Conservation (phyloP, 2,797 vertebrate genomes). For the Somateria mollissima region DNA sequence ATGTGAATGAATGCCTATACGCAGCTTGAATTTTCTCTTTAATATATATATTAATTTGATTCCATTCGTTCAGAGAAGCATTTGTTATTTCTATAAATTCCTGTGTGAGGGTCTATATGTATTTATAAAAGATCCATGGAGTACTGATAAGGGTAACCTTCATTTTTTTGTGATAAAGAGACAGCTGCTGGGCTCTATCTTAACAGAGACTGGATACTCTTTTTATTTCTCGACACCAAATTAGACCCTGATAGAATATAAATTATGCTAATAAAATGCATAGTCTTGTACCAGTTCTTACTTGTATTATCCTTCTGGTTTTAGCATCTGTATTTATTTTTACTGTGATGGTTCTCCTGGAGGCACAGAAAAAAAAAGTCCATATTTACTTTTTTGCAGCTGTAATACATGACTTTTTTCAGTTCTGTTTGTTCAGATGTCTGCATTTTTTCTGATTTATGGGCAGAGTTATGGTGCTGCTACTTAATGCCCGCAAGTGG, state of each 20-base stretch:
- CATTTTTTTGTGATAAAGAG: not conserved
- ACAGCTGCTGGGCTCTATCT: not conserved
- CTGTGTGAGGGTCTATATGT: not conserved
- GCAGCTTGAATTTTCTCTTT: not conserved
- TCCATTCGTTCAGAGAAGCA: not conserved
- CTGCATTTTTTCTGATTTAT: constrained; percentile 17
- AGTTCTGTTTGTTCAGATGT: constrained; percentile 12
- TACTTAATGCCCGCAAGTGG: not conserved
- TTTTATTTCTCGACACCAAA: not conserved
- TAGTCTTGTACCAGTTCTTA: constrained; percentile 8
- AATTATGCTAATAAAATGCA: constrained; percentile 51
- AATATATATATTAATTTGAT: not conserved
- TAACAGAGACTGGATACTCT: not conserved
- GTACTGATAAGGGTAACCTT: not conserved
- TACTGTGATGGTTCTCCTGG: constrained; percentile 22
- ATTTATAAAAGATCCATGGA: not conserved
- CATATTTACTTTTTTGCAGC: constrained; percentile 41
- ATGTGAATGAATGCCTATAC: not conserved
- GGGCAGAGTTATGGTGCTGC: not conserved
- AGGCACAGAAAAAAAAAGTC: constrained; percentile 25
- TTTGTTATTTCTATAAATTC: not conserved
- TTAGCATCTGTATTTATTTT: constrained; percentile 64
- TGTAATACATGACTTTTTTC: not conserved
- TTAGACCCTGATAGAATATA: not conserved
- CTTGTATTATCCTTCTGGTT: constrained; percentile 29